Evolutionary conservation across 2,113 vertebrate species (phyloP).

Genomic region (Pelmatolapia mariae): DNA sequence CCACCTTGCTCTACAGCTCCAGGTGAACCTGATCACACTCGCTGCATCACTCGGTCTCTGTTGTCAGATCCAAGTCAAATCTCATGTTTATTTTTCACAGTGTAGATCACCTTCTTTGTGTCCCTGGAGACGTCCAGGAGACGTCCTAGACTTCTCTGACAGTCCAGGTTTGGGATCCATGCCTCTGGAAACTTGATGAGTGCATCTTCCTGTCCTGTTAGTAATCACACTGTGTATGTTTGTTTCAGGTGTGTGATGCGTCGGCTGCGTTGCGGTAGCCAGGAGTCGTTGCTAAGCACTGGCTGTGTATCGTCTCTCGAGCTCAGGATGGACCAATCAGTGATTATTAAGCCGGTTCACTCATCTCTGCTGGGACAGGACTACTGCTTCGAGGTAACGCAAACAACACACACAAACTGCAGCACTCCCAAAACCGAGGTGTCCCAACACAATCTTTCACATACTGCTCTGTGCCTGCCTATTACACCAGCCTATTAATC

Average conservation of each 20-base stretch:
- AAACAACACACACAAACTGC: background rate
- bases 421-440: background rate
- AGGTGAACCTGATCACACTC: background rate
- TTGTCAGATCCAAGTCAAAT: background rate
- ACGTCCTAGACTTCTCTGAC: background rate
- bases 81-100: background rate
- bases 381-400: slow-evolving; percentile 92
- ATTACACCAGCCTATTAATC: background rate
- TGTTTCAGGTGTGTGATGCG: slow-evolving; percentile 82
- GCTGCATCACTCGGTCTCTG: background rate
- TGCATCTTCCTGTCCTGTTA: background rate
- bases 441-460: background rate
- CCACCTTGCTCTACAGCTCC: background rate
- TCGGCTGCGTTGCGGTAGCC: slow-evolving; percentile 84
- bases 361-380: slow-evolving; percentile 93
- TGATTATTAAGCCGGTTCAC: slow-evolving; percentile 91
- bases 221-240: background rate
- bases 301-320: slow-evolving; percentile 85
- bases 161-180: background rate
- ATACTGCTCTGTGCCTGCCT: background rate
- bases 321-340: slow-evolving; percentile 84
- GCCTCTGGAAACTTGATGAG: background rate
- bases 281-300: slow-evolving; percentile 88
- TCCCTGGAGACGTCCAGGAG: background rate
- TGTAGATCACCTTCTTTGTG: background rate